A percentile compares a stretch with the other conserved stretches of the same genome.
Conservation (phyloP, 2,113 vertebrate genomes). For the Stigmatopora nigra region DNA sequence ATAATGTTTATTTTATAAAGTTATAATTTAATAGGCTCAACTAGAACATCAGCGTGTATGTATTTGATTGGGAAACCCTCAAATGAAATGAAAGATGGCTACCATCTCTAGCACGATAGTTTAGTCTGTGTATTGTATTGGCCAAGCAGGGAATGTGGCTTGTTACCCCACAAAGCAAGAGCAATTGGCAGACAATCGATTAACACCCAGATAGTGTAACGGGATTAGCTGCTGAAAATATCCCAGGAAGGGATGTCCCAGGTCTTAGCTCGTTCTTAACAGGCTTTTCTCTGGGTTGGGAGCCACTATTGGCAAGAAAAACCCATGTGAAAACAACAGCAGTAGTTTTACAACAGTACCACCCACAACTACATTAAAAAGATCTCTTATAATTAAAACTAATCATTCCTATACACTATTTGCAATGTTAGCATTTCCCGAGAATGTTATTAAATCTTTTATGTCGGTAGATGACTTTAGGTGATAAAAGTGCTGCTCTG, state of each 20-base stretch:
- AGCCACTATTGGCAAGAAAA: slow-evolving; percentile 29
- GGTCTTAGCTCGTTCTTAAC: slow-evolving; percentile 56
- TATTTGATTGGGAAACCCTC: too few relatives aligned
- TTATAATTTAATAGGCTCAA: neutral
- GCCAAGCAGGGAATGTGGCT: neutral
- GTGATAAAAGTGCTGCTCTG: neutral
- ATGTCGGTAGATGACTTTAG: neutral
- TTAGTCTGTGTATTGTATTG: neutral
- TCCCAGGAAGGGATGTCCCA: slow-evolving; percentile 50
- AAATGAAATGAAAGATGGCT: too few relatives aligned
- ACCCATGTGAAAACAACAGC: slow-evolving; percentile 12
- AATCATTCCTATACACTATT: neutral
- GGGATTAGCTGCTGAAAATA: slow-evolving; percentile 71
- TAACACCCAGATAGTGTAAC: slow-evolving; percentile 48
- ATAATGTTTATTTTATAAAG: neutral
- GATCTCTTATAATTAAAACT: neutral
- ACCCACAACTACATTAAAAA: neutral
- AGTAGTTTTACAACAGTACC: neutral
- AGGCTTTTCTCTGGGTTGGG: slow-evolving; percentile 46
- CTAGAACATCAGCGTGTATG: neutral
- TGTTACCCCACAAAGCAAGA: neutral
- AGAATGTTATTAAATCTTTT: neutral
- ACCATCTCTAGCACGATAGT: too few relatives aligned
- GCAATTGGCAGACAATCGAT: slow-evolving; percentile 25
- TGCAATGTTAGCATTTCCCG: neutral